Conservation (phyloP, 2,113 vertebrate genomes). For the Chascanopsetta lugubris region DNA sequence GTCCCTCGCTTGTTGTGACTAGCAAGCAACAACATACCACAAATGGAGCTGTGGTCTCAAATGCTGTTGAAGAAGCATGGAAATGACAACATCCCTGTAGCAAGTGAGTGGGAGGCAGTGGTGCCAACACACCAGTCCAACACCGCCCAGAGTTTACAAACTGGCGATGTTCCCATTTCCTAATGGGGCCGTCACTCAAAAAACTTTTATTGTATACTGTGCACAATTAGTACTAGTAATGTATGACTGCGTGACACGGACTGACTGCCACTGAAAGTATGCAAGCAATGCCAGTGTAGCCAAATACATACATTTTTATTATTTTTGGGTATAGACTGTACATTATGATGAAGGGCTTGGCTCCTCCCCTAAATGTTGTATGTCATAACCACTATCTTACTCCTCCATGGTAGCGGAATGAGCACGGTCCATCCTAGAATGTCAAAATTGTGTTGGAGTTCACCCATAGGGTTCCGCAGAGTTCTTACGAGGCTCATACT, state of each 20-base stretch:
- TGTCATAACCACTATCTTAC: too few species aligned
- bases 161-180: slow-evolving; percentile 53
- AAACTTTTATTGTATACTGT: slow-evolving; percentile 22
- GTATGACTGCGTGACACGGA: background rate
- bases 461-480: too few species aligned
- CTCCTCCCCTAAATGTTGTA: too few species aligned
- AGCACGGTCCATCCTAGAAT: too few species aligned
- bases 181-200: slow-evolving; percentile 32
- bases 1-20: slow-evolving; percentile 4
- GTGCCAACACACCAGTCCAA: slow-evolving; percentile 37
- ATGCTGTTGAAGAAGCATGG: slow-evolving; percentile 11
- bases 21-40: slow-evolving; percentile 9
- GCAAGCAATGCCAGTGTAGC: too few species aligned
- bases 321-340: too few species aligned
- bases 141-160: slow-evolving; percentile 57
- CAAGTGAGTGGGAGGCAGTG: slow-evolving; percentile 34
- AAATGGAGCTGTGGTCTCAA: background rate
- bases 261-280: too few species aligned
- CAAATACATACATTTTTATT: too few species aligned
- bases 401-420: too few species aligned
- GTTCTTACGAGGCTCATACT: too few species aligned
- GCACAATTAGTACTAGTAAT: background rate
- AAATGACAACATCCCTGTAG: slow-evolving; percentile 53
- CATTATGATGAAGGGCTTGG: too few species aligned
- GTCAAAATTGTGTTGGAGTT: too few species aligned